Evolutionary conservation across 2,797 vertebrate genomes (phyloP).

Genomic region (Oreortyx pictus): DNA sequence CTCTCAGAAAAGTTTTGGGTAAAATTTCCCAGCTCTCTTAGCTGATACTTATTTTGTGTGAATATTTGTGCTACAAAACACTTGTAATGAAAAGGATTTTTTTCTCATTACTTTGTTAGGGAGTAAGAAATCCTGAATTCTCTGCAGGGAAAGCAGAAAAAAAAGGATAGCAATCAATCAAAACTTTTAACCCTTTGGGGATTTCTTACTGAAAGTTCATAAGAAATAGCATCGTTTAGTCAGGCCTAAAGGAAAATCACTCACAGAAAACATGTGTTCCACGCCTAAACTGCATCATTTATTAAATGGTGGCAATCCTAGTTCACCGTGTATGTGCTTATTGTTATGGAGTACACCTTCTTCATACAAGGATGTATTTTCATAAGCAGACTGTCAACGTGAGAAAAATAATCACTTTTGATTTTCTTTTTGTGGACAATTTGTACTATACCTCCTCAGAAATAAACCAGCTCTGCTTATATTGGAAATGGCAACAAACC

Average conservation of each 20-base stretch:
- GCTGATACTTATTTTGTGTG: not conserved
- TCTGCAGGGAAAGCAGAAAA: not conserved
- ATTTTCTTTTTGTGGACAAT: conserved; percentile 5
- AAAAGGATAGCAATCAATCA: not conserved
- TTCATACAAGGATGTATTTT: not conserved
- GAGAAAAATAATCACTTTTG: not conserved
- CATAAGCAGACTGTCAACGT: conserved; percentile 4
- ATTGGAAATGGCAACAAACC: not conserved
- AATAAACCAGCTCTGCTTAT: not conserved
- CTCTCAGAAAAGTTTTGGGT: not conserved
- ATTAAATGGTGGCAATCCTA: conserved; percentile 7
- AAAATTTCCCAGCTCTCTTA: not conserved
- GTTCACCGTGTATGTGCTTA: not conserved
- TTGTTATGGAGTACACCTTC: not conserved
- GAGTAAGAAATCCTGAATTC: not conserved
- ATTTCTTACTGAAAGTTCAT: not conserved
- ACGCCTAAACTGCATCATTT: not conserved
- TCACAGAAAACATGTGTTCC: not conserved
- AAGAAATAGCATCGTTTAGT: not conserved
- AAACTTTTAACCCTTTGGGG: not conserved
- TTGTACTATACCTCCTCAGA: not conserved
- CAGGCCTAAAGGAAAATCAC: not conserved
- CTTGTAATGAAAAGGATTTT: not conserved
- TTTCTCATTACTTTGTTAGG: not conserved
- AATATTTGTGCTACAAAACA: not conserved